These are phyloP conservation scores for Sarcophaga caerulescens DNA, from an alignment of 2,888 invertebrate species.

Conservation along the genomic window DNA sequence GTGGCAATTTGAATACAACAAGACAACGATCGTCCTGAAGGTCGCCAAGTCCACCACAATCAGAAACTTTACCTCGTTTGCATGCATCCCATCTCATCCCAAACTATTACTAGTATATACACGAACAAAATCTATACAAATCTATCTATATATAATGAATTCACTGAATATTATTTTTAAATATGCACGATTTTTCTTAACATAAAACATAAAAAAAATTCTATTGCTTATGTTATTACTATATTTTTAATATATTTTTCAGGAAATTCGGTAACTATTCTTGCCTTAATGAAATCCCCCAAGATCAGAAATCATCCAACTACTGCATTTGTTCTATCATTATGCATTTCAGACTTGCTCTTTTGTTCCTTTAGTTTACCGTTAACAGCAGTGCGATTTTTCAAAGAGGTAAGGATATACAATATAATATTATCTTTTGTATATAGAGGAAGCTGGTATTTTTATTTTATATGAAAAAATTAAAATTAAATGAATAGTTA, in stretches of 20 bases:
- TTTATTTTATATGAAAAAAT: background rate
- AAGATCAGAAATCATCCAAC: conserved; percentile 92
- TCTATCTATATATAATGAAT: too few relatives aligned
- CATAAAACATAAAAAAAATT: background rate
- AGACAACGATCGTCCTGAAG: too few relatives aligned
- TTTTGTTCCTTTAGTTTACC: conserved; percentile 93
- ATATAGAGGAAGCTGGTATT: too few relatives aligned
- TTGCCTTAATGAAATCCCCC: conserved; percentile 89
- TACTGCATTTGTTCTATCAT: conserved; percentile 92
- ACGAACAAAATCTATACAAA: background rate
- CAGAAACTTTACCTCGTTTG: too few relatives aligned
- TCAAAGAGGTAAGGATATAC: conserved; percentile 84
- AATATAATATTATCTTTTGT: background rate
- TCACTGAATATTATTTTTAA: too few relatives aligned
- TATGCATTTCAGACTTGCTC: conserved; percentile 92
- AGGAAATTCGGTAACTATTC: conserved; percentile 92
- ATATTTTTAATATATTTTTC: conserved; percentile 70
- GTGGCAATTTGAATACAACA: too few relatives aligned
- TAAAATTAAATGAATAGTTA: too few relatives aligned
- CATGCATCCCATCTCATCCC: too few relatives aligned
- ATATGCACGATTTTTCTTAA: too few relatives aligned
- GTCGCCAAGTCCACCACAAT: too few relatives aligned
- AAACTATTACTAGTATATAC: too few relatives aligned
- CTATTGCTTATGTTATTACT: background rate
- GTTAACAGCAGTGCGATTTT: conserved; percentile 90